phyloP scores from a whole-genome alignment of 2,113 vertebrate species.

The Leptocoma aspasia region DNA sequence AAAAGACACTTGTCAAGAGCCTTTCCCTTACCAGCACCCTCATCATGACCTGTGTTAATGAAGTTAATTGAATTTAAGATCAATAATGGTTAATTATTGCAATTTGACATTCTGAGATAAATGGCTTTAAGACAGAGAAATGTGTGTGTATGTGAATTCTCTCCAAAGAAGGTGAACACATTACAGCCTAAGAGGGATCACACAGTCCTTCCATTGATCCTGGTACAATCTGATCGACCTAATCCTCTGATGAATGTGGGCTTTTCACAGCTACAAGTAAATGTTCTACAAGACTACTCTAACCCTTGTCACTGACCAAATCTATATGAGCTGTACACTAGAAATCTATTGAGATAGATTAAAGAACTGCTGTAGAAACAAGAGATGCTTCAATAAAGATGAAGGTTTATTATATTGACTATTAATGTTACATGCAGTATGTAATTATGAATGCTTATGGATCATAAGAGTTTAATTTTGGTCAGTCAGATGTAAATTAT shows the following conservation, averaged over 20 bases:
- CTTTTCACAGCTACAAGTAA: constrained; percentile 83
- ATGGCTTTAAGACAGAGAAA: constrained; percentile 82
- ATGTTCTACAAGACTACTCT: constrained; percentile 83
- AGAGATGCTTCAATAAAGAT: constrained; percentile 75
- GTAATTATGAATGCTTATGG: constrained; percentile 70
- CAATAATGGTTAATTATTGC: constrained; percentile 99
- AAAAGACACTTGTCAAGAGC: constrained; percentile 78
- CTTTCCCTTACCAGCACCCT: constrained; percentile 80
- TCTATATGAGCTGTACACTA: constrained; percentile 75
- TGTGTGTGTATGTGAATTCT: constrained; percentile 70
- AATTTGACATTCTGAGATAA: constrained; percentile 97
- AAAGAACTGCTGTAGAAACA: constrained; percentile 73
- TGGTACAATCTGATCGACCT: constrained; percentile 86
- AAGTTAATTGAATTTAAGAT: constrained; percentile 99
- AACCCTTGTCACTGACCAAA: constrained; percentile 80
- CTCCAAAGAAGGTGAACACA: constrained; percentile 71
- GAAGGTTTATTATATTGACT: constrained; percentile 79
- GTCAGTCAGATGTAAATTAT: constrained; percentile 57
- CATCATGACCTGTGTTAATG: constrained; percentile 91
- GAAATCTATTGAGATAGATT: constrained; percentile 82
- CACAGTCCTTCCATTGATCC: constrained; percentile 87
- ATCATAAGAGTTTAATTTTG: constrained; percentile 67
- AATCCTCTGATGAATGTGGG: constrained; percentile 84
- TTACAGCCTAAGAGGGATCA: constrained; percentile 77
- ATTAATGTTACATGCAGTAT: constrained; percentile 68